A percentile compares a stretch with the other conserved stretches of the same genome.
Evolutionary conservation across 2,797 vertebrate species (phyloP).

Genomic region (Spinus olivaceus): DNA sequence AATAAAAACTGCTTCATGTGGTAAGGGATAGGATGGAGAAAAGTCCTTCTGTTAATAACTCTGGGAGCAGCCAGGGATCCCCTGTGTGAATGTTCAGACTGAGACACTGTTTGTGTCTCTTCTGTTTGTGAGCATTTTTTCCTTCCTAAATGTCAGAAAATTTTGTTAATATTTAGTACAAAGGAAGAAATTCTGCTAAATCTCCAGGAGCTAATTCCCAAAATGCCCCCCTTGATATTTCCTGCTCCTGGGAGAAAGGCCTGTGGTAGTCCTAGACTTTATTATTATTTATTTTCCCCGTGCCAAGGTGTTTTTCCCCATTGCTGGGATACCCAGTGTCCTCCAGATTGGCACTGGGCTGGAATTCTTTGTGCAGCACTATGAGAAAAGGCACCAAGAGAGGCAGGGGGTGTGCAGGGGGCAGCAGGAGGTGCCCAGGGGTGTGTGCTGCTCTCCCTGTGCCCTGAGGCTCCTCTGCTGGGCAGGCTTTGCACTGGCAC

Average conservation of each 20-base stretch:
- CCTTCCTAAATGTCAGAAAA: background rate
- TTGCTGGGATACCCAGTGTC: background rate
- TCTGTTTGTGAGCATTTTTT: background rate
- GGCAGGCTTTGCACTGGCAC: background rate
- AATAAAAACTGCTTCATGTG: background rate
- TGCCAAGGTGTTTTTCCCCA: background rate
- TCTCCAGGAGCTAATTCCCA: background rate
- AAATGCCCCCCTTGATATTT: background rate
- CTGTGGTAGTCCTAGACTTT: background rate
- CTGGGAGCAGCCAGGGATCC: background rate
- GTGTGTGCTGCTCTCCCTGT: too few species aligned
- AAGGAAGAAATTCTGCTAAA: background rate
- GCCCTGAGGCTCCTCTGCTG: accelerated
- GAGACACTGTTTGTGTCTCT: background rate
- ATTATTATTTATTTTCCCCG: background rate
- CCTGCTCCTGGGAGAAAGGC: background rate
- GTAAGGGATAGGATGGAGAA: background rate
- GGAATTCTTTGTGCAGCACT: background rate
- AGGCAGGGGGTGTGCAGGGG: background rate
- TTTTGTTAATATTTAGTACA: background rate
- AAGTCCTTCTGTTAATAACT: background rate
- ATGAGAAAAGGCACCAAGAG: background rate
- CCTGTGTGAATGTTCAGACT: background rate
- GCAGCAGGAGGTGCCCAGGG: background rate
- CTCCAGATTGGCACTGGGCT: background rate